phyloP scores from a whole-genome alignment of 2,797 vertebrate species.

The Nasua narica region DNA sequence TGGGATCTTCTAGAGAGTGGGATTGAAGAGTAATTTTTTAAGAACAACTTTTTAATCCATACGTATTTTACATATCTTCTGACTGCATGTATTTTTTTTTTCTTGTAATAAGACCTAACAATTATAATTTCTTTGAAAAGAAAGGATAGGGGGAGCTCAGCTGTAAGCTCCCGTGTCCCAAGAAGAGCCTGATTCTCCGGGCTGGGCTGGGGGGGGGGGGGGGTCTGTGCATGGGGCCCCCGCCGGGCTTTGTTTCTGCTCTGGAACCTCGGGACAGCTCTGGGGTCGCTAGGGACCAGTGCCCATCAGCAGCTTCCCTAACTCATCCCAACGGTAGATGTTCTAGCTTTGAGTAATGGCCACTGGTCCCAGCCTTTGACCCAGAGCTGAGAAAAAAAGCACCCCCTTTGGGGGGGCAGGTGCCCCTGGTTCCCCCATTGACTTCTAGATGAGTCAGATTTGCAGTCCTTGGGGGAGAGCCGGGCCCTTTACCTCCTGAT shows the following conservation, averaged over 20 bases:
- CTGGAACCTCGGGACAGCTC: not conserved
- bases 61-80: not conserved
- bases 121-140: not conserved
- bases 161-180: fast-evolving
- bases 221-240: not conserved
- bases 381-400: not conserved
- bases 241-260: not conserved
- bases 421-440: not conserved
- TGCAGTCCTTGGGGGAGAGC: not conserved
- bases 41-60: not conserved
- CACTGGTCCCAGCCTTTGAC: fast-evolving
- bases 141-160: not conserved
- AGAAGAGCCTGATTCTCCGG: no score
- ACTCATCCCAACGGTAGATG: fast-evolving
- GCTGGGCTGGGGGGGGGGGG: not conserved
- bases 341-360: fast-evolving
- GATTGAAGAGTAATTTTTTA: not conserved
- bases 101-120: conserved; percentile 12
- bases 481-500: not conserved
- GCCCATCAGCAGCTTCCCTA: not conserved
- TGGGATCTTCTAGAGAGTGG: not conserved
- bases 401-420: no score
- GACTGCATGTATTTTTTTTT: not conserved
- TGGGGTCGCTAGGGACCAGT: not conserved
- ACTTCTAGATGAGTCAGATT: not conserved